Percentiles rank a stretch among this genome's conserved stretches.
Evolutionary conservation across 2,888 invertebrate species (phyloP).

Genomic region (Chironomus riparius): DNA sequence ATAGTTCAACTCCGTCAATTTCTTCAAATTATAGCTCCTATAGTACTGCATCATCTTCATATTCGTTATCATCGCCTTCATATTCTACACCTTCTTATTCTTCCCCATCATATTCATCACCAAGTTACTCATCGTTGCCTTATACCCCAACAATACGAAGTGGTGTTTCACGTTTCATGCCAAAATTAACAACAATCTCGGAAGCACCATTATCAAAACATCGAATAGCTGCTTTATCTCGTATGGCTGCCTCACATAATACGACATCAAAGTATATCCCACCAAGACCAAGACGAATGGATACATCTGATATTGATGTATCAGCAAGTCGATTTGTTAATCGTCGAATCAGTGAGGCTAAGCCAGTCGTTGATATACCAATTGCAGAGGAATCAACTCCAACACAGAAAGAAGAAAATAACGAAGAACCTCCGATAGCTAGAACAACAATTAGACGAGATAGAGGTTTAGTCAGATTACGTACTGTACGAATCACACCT

Average conservation of each 20-base stretch:
- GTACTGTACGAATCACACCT: slow-evolving; percentile 54
- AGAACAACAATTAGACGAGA: slow-evolving; percentile 60
- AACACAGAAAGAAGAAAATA: slow-evolving; percentile 39
- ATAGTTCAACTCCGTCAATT: neutral
- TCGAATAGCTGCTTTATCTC: slow-evolving; percentile 40
- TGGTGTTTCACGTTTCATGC: slow-evolving; percentile 51
- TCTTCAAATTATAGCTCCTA: too few species aligned
- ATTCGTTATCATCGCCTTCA: slow-evolving; percentile 40
- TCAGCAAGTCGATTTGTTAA: slow-evolving; percentile 55
- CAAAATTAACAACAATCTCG: slow-evolving; percentile 64
- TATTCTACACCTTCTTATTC: slow-evolving; percentile 45
- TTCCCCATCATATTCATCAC: slow-evolving; percentile 46
- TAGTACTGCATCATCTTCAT: too few species aligned
- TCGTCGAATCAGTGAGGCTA: slow-evolving; percentile 30
- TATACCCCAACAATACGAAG: slow-evolving; percentile 42
- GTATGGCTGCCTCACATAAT: slow-evolving; percentile 44
- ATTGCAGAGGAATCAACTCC: neutral
- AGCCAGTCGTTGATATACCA: slow-evolving; percentile 22
- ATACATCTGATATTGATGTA: slow-evolving; percentile 80
- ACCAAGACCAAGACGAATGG: slow-evolving; percentile 62
- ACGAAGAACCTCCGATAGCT: slow-evolving; percentile 37
- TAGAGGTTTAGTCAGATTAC: slow-evolving; percentile 49
- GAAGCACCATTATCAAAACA: slow-evolving; percentile 43
- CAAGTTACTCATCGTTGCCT: slow-evolving; percentile 37
- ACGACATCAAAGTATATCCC: slow-evolving; percentile 43